These are phyloP conservation scores for Drosophila leontia DNA, from an alignment of 1,140 invertebrate species.

Conservation along the genomic window DNA sequence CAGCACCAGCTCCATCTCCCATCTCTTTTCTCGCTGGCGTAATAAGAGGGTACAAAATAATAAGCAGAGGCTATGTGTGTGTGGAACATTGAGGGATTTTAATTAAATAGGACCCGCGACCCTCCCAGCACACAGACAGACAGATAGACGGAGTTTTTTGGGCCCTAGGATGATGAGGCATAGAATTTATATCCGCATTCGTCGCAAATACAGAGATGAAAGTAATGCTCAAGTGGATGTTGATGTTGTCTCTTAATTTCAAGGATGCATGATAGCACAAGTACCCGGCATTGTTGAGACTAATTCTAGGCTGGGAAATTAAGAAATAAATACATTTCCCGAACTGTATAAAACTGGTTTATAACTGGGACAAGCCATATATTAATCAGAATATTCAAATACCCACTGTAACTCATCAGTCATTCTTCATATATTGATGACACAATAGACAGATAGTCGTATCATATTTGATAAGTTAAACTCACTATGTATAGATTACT, in stretches of 20 bases:
- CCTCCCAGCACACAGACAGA: conserved; percentile 1
- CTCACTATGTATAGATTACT: not conserved
- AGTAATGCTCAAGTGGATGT: conserved; percentile 46
- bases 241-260: conserved; percentile 47
- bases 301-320: conserved; percentile 1
- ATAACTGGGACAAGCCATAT: not conserved
- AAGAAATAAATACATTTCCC: not conserved
- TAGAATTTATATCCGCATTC: conserved; percentile 39
- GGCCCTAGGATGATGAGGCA: conserved; percentile 17
- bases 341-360: not conserved
- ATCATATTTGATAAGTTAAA: conserved; percentile 1
- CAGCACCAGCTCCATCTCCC: not conserved
- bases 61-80: conserved; percentile 27
- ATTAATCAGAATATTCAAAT: not conserved
- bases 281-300: conserved; percentile 6
- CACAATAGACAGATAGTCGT: not conserved
- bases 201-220: conserved; percentile 33
- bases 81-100: conserved; percentile 76
- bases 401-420: no score
- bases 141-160: conserved; percentile 37
- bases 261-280: conserved; percentile 43
- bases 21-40: conserved; percentile 45
- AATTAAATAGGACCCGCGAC: conserved; percentile 70
- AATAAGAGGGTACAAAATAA: conserved; percentile 47
- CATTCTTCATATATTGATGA: not conserved